These are phyloP conservation scores for Leontopithecus rosalia DNA, from an alignment of 2,797 vertebrate genomes.

Conservation along the genomic window DNA sequence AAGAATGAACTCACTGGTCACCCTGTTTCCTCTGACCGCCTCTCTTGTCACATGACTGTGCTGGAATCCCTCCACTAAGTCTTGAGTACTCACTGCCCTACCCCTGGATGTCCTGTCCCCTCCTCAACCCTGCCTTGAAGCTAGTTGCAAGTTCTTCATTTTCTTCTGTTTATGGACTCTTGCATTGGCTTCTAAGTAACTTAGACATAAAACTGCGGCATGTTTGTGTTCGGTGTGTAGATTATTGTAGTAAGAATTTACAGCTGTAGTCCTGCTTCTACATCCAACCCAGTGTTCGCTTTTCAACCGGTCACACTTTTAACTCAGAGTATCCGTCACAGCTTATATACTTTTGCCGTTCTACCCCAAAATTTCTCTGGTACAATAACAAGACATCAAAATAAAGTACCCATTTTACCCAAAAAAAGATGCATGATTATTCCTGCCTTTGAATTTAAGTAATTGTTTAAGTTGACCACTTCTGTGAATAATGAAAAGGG, in stretches of 20 bases:
- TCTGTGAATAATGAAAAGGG: constrained; percentile 2
- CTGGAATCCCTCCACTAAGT: neutral
- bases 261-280: neutral
- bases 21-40: rapidly evolving
- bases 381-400: neutral
- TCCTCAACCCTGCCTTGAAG: rapidly evolving
- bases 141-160: neutral
- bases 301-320: neutral
- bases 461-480: neutral
- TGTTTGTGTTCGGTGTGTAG: neutral
- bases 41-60: neutral
- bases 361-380: neutral
- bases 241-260: neutral
- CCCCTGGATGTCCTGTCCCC: rapidly evolving
- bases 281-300: neutral
- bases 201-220: neutral
- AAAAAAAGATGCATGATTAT: neutral
- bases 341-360: neutral
- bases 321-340: neutral
- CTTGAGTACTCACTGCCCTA: neutral
- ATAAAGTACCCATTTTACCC: neutral
- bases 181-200: neutral
- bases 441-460: constrained; percentile 39
- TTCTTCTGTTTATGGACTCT: neutral
- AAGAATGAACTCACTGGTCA: rapidly evolving